These are phyloP conservation scores for Casuarius casuarius DNA, from an alignment of 2,113 vertebrate genomes.

Conservation along the genomic window DNA sequence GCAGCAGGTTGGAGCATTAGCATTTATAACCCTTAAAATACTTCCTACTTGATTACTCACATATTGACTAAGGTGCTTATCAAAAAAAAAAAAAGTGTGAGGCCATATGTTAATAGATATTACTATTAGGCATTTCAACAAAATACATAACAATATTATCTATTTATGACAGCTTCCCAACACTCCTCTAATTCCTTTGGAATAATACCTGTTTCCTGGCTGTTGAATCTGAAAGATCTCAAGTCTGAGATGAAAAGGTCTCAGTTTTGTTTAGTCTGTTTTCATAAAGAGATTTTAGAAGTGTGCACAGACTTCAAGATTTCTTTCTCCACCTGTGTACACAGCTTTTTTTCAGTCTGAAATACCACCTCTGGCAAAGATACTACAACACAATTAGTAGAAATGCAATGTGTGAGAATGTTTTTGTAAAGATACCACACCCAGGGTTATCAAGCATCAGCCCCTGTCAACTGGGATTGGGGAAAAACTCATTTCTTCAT, in stretches of 20 bases:
- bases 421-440: not conserved
- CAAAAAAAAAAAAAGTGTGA: not conserved
- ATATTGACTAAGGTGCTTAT: not conserved
- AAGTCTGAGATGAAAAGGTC: not conserved
- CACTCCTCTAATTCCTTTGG: not conserved
- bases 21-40: not conserved
- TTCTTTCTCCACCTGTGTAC: not conserved
- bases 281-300: not conserved
- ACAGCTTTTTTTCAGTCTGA: not conserved
- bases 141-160: not conserved
- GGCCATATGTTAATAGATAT: not conserved
- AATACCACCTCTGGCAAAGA: slow-evolving; percentile 5
- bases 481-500: not conserved
- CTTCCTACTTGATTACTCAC: not conserved
- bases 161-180: slow-evolving; percentile 29
- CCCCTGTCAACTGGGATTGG: not conserved
- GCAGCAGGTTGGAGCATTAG: not conserved
- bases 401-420: not conserved
- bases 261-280: not conserved
- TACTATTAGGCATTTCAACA: not conserved
- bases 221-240: not conserved
- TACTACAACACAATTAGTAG: not conserved
- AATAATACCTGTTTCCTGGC: not conserved
- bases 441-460: not conserved
- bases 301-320: not conserved